Base-by-base conservation (phyloP, 2,113 vertebrate genomes). In the Girardinichthys multiradiatus region DNA sequence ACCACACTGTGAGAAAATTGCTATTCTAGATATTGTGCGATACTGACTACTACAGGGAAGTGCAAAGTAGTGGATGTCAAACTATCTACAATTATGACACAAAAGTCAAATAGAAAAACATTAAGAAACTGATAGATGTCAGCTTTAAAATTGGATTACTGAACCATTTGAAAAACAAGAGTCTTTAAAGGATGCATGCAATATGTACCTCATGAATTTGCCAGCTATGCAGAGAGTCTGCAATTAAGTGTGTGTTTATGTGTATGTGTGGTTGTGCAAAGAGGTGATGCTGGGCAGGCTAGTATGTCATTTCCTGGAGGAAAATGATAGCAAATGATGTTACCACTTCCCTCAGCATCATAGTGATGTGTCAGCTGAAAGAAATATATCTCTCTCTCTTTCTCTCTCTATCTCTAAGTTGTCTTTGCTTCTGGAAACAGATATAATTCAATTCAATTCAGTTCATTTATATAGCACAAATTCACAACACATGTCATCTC, bases 241-340 rank as follows among this genome's bases (percentile, higher is more conserved):
- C n/a, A 21, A 66, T 31, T 76, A 48, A 60, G 61, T 57, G 10
- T 72, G 62, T 57, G 31, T 39, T 19, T 65, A 15, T 30, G 48
- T 73, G 65, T 60, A 17, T 51, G 31, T 72, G 39, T 45, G 64
- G 64, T 58, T 37, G 31, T 57, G 31, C 73, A 68, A n/a, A 29
- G 64, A 54, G 76, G 64, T 27, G 4, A 79, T 61, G 54, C 5
- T 67, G 77, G 70, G 63, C 39, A 60, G 75, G 54, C 70, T 58
- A 74, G n/a, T 29, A 85, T 92, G 91, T 92, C 81, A 93, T 91
- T 94, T 94, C 90, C 92, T 93, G 88, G 71, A 63, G 68, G 64
- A 80, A 87, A 89, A 90, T 89, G 68, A 88, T 74, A 76, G 66
- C 63, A 77, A 76, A 42, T 72, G 67, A 87, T 74, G 68, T 74